Conservation (phyloP, 2,113 vertebrate species). For the Neotoma lepida region DNA sequence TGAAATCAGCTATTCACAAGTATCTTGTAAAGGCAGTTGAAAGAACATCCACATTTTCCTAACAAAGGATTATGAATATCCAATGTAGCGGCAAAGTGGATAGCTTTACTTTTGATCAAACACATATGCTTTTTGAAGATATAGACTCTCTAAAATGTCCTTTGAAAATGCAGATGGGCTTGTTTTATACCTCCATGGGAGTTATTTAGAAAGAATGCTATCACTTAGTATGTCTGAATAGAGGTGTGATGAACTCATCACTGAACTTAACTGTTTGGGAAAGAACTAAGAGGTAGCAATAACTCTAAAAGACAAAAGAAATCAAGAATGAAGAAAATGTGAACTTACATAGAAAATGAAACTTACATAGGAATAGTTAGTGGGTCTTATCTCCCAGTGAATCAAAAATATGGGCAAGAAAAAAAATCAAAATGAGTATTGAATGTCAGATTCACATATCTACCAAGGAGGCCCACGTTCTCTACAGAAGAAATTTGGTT, state of each 20-base stretch:
- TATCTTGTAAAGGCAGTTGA: not conserved
- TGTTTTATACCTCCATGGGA: not conserved
- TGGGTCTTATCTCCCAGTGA: not conserved
- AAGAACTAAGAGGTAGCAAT: not conserved
- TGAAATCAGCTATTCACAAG: not conserved
- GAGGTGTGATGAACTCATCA: not conserved
- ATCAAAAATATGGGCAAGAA: not conserved
- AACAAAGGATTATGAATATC: conserved; percentile 10
- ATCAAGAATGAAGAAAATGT: not conserved
- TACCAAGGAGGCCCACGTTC: not conserved
- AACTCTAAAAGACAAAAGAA: not conserved
- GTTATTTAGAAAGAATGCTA: conserved; percentile 18
- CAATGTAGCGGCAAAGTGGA: not conserved
- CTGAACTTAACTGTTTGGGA: not conserved
- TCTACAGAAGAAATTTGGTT: not conserved
- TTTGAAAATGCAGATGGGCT: conserved; percentile 2
- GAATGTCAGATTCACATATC: not conserved
- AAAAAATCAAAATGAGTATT: not conserved
- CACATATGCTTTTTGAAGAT: not conserved
- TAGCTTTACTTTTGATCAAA: conserved; percentile 19
- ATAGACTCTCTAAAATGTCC: not conserved
- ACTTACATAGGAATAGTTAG: not conserved
- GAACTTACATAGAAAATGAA: not conserved
- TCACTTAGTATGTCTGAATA: not conserved
- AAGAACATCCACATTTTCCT: not conserved